phyloP scores from a whole-genome alignment of 2,888 invertebrate species.

The Stramonita haemastoma region DNA sequence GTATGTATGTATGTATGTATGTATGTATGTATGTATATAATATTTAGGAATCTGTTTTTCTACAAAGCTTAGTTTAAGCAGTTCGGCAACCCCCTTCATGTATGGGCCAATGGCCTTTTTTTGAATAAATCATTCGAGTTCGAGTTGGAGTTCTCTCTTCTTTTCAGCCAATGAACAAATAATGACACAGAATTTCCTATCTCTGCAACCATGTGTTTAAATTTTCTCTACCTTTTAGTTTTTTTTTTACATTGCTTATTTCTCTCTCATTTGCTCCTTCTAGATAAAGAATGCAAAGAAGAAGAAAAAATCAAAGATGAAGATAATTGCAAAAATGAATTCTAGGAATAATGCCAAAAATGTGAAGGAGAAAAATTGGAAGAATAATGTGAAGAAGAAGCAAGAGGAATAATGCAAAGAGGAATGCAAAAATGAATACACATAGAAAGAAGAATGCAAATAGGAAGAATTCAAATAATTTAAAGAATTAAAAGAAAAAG shows the following conservation, averaged over 20 bases:
- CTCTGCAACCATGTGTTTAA: no score
- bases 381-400: not conserved
- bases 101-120: no score
- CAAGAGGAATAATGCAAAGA: not conserved
- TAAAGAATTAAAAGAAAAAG: not conserved
- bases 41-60: no score
- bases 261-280: no score
- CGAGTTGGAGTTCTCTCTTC: not conserved
- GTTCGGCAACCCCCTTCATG: no score
- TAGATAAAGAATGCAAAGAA: not conserved
- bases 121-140: no score
- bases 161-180: not conserved
- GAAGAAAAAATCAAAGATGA: not conserved
- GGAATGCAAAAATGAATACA: not conserved
- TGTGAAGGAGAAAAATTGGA: not conserved
- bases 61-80: no score
- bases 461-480: not conserved
- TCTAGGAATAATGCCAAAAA: no score
- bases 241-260: no score
- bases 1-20: no score
- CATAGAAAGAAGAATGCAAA: not conserved
- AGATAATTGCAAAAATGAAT: not conserved
- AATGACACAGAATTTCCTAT: not conserved
- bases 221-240: no score
- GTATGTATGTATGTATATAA: no score